Evolutionary conservation across 2,797 vertebrate genomes (phyloP).

Genomic region (Rhynchonycteris naso): DNA sequence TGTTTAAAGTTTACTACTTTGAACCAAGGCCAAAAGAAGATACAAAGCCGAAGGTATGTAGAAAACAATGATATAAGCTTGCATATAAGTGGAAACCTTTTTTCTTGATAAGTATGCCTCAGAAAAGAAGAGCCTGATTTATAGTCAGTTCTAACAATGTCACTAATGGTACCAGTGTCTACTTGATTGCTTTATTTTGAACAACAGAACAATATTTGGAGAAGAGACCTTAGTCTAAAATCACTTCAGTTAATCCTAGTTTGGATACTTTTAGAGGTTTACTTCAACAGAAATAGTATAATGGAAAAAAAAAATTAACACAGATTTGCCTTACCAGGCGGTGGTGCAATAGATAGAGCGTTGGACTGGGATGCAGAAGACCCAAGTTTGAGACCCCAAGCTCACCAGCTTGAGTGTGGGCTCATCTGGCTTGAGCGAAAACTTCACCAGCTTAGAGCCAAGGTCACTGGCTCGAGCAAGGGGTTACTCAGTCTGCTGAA

Average conservation of each 20-base stretch:
- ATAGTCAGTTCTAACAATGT: neutral
- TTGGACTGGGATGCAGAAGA: too few species aligned
- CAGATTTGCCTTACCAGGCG: too few species aligned
- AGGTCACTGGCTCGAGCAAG: too few species aligned
- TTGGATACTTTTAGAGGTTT: conserved; percentile 20
- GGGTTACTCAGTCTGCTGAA: too few species aligned
- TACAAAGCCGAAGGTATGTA: neutral
- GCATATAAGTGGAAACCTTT: neutral
- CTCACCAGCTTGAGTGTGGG: too few species aligned
- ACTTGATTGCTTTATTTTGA: conserved; percentile 9
- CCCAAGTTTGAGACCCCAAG: too few species aligned
- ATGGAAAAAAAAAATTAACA: neutral
- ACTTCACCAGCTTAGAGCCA: too few species aligned
- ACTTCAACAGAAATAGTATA: conserved; percentile 19
- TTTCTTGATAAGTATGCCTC: neutral
- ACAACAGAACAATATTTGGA: neutral
- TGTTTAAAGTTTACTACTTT: neutral
- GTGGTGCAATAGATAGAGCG: too few species aligned
- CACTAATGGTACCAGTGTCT: neutral
- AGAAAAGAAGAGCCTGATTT: neutral
- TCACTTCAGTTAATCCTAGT: neutral
- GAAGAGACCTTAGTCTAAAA: neutral
- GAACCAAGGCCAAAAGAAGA: neutral
- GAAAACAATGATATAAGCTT: conserved; percentile 1
- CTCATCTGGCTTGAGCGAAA: too few species aligned